phyloP scores from a whole-genome alignment of 2,113 vertebrate species.

The Lanius ludovicianus region DNA sequence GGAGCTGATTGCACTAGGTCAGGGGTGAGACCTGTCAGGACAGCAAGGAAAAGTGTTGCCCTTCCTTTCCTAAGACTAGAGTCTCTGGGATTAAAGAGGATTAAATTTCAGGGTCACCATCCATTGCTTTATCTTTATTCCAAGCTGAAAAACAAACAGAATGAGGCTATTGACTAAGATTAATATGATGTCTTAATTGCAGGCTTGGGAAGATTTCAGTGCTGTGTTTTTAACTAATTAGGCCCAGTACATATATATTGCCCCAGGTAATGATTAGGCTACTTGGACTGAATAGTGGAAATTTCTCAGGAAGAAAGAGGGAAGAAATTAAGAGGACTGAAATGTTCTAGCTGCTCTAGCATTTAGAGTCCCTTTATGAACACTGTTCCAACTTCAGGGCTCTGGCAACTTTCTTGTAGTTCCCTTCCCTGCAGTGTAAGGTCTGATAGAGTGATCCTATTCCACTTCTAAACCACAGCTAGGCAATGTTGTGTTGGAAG shows the following conservation, averaged over 20 bases:
- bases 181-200: background rate
- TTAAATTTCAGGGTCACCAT: background rate
- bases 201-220: background rate
- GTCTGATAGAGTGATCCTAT: background rate
- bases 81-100: background rate
- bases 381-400: background rate
- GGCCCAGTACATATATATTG: background rate
- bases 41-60: background rate
- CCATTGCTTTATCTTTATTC: background rate
- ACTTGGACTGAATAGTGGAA: background rate
- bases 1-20: background rate
- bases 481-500: background rate
- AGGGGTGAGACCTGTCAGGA: background rate
- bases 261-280: background rate
- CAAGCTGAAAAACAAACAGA: background rate
- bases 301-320: background rate
- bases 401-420: background rate
- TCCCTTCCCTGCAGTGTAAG: background rate
- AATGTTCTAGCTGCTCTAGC: background rate
- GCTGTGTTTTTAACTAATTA: conserved; percentile 20
- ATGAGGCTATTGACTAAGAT: background rate
- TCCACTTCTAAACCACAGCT: background rate
- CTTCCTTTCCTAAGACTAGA: background rate
- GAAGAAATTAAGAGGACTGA: background rate
- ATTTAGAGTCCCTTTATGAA: background rate